Evolutionary conservation across 1,140 invertebrate genomes (phyloP).

Genomic region (Drosophila leontia): DNA sequence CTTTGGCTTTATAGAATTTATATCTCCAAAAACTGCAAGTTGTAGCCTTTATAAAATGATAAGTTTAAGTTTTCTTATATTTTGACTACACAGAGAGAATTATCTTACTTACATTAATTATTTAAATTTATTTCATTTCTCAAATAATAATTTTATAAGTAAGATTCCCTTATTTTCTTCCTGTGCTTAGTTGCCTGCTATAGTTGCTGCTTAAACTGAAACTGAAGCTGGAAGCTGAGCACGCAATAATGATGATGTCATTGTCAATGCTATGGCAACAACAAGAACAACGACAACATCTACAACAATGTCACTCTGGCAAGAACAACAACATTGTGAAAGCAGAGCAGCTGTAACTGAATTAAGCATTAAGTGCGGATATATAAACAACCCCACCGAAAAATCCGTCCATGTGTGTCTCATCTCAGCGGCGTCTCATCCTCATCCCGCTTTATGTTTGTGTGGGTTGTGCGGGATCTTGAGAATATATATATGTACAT

Average conservation of each 20-base stretch:
- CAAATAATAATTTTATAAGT: neutral
- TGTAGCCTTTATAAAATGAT: neutral
- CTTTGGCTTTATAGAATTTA: too few species aligned
- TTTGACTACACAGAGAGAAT: neutral
- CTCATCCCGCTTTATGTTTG: conserved; percentile 9
- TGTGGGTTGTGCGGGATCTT: conserved; percentile 38
- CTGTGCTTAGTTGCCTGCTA: neutral
- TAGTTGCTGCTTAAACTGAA: conserved; percentile 28
- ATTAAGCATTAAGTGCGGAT: conserved; percentile 84
- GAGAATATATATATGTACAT: conserved; percentile 4
- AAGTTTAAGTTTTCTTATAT: neutral
- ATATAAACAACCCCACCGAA: conserved; percentile 81
- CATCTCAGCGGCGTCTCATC: conserved; percentile 16
- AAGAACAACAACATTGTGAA: conserved; percentile 48
- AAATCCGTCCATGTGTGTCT: conserved; percentile 55
- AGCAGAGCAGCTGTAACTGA: conserved; percentile 78
- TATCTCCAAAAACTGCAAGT: too few species aligned
- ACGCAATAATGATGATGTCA: conserved; percentile 84
- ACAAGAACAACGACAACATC: conserved; percentile 35
- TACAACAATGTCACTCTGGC: conserved; percentile 40
- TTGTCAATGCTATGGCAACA: conserved; percentile 70
- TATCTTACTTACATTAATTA: neutral
- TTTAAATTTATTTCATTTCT: neutral
- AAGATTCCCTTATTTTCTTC: neutral
- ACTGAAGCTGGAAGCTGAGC: conserved; percentile 53